Percentiles rank a stretch among this genome's conserved stretches.
phyloP scores from a whole-genome alignment of 2,113 vertebrate species.

The Thymallus thymallus region DNA sequence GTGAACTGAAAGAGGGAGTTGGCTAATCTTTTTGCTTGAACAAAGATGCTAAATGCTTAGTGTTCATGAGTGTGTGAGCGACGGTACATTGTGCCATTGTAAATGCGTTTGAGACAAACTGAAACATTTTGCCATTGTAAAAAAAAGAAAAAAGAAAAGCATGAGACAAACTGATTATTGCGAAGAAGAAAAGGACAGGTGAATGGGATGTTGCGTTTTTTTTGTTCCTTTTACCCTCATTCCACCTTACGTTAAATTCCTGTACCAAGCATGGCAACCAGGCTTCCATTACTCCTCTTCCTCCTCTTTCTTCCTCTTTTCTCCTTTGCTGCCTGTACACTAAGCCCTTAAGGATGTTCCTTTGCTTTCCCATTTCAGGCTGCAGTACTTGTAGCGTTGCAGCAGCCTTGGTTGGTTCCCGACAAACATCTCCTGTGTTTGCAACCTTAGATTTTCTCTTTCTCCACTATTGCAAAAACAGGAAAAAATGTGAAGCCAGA shows the following conservation, averaged over 20 bases:
- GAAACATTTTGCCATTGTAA: too few species aligned
- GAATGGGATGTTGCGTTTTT: slow-evolving; percentile 34
- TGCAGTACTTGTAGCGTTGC: slow-evolving; percentile 41
- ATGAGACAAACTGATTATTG: slow-evolving; percentile 14
- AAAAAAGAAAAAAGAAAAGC: too few species aligned
- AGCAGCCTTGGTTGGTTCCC: slow-evolving; percentile 15
- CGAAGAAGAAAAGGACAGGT: slow-evolving; percentile 12
- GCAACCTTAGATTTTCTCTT: not conserved
- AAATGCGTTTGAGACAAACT: slow-evolving; percentile 26
- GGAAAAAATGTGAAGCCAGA: slow-evolving; percentile 79
- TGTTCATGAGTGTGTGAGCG: slow-evolving; percentile 32
- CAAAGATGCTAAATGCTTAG: slow-evolving; percentile 41
- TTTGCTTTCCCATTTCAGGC: slow-evolving; percentile 8
- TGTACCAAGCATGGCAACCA: slow-evolving; percentile 32
- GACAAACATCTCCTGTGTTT: not conserved
- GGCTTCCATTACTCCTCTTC: slow-evolving; percentile 20
- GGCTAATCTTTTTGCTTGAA: slow-evolving; percentile 53
- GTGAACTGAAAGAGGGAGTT: slow-evolving; percentile 22
- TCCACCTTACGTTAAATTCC: not conserved
- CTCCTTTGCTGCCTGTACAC: slow-evolving; percentile 37
- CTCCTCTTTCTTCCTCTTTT: slow-evolving; percentile 2
- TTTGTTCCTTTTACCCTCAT: slow-evolving; percentile 14
- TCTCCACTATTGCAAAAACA: slow-evolving; percentile 14
- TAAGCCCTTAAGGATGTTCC: not conserved
- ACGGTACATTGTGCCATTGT: slow-evolving; percentile 34